Conservation (phyloP, 2,797 vertebrate genomes). For the Monodelphis domestica region DNA sequence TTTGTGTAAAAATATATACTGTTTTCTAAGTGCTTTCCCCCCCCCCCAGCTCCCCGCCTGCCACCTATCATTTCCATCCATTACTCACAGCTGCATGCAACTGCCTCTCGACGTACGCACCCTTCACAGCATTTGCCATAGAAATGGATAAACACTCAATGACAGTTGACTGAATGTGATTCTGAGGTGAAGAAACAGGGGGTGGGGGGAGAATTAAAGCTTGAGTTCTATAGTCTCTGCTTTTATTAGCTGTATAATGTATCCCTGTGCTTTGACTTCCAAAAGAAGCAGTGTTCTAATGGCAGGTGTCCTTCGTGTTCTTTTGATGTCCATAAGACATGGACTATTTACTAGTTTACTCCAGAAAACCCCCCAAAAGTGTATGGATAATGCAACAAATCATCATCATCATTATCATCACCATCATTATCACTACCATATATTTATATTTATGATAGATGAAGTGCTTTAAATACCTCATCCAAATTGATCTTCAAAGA, state of each 20-base stretch:
- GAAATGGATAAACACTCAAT: constrained; percentile 74
- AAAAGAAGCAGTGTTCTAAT: background rate
- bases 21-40: constrained; percentile 60
- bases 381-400: background rate
- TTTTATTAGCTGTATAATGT: constrained; percentile 63
- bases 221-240: constrained; percentile 68
- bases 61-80: constrained; percentile 12
- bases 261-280: constrained; percentile 27
- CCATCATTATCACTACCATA: background rate
- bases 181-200: constrained; percentile 50
- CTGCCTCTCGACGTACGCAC: constrained; percentile 73
- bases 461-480: background rate
- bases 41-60: constrained; percentile 28
- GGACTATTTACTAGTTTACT: background rate
- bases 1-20: constrained; percentile 59
- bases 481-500: background rate
- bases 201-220: constrained; percentile 10
- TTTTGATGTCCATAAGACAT: constrained; percentile 30
- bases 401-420: background rate
- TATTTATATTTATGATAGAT: background rate
- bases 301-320: background rate
- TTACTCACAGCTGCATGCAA: constrained; percentile 68
- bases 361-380: too few relatives aligned
- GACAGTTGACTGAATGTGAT: constrained; percentile 67
- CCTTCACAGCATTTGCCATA: constrained; percentile 72